phyloP scores from a whole-genome alignment of 2,113 vertebrate genomes.

The Xenus cinereus region DNA sequence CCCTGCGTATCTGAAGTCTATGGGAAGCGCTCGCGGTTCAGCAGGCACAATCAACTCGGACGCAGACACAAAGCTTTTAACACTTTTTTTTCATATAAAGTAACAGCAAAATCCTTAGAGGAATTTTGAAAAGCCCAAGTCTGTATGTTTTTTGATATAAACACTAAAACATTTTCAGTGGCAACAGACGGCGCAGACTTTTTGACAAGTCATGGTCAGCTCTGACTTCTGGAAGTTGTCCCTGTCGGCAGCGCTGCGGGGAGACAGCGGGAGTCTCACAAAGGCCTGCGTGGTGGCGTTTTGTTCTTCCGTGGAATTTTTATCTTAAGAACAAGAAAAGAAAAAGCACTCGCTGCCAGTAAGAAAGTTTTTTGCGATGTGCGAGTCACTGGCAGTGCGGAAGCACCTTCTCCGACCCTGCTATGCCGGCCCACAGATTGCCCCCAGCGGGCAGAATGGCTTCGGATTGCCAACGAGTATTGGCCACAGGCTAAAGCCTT shows the following conservation, averaged over 20 bases:
- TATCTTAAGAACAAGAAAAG: not conserved
- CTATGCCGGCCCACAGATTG: not conserved
- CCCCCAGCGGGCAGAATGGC: not conserved
- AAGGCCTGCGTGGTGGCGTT: not conserved
- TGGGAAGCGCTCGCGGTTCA: not conserved
- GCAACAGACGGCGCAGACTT: not conserved
- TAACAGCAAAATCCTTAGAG: not conserved
- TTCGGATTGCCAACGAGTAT: rapidly evolving
- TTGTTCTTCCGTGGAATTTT: not conserved
- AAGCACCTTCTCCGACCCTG: not conserved
- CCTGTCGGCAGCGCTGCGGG: not conserved
- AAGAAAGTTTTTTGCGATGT: not conserved
- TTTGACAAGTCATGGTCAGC: not conserved
- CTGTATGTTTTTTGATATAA: not conserved
- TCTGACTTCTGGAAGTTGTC: not conserved
- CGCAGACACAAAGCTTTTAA: not conserved
- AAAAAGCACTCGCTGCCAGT: not conserved
- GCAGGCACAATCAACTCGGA: not conserved
- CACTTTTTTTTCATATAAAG: not conserved
- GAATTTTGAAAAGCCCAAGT: not conserved
- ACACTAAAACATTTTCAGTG: not conserved
- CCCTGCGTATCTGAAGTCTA: not conserved
- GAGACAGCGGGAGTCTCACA: not conserved
- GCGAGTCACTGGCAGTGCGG: not conserved
- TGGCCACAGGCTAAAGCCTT: no score